Conservation (phyloP, 2,888 invertebrate species). For the Ecdyonurus torrentis region DNA sequence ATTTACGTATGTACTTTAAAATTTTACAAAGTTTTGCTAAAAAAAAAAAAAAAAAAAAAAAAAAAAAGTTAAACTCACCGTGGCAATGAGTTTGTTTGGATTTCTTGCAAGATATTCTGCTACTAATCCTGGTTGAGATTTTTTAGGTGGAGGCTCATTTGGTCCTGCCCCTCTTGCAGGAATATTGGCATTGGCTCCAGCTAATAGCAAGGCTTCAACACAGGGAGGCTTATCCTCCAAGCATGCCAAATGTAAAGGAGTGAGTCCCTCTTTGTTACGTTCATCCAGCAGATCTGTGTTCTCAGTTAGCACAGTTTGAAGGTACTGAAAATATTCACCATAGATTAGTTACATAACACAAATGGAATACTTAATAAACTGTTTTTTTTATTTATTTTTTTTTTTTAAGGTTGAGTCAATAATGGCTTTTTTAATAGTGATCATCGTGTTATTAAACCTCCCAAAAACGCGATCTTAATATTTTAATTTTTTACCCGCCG, state of each 20-base stretch:
- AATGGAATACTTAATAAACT: too few relatives aligned
- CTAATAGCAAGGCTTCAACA: conserved; percentile 62
- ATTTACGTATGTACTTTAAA: background rate
- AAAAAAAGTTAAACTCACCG: conserved; percentile 18
- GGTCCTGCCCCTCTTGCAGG: conserved; percentile 35
- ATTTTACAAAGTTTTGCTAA: background rate
- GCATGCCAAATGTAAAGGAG: conserved; percentile 30
- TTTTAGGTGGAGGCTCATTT: background rate
- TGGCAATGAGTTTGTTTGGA: conserved; percentile 35
- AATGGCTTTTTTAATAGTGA: too few relatives aligned
- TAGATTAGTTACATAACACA: too few relatives aligned
- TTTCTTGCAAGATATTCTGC: conserved; percentile 55
- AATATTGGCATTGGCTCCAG: conserved; percentile 75
- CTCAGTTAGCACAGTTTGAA: background rate
- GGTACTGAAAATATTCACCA: too few relatives aligned
- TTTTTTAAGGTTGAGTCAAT: too few relatives aligned
- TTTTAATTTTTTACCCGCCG: too few relatives aligned
- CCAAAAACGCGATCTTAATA: too few relatives aligned
- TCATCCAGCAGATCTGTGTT: conserved; percentile 41
- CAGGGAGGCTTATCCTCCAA: conserved; percentile 47
- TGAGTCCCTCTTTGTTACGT: conserved; percentile 42
- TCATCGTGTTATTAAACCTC: too few relatives aligned
- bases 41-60: background rate
- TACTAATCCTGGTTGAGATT: conserved; percentile 39
- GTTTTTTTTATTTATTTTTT: too few relatives aligned